Base-by-base conservation (phyloP, 2,797 vertebrate genomes). In the Psittacula echo region DNA sequence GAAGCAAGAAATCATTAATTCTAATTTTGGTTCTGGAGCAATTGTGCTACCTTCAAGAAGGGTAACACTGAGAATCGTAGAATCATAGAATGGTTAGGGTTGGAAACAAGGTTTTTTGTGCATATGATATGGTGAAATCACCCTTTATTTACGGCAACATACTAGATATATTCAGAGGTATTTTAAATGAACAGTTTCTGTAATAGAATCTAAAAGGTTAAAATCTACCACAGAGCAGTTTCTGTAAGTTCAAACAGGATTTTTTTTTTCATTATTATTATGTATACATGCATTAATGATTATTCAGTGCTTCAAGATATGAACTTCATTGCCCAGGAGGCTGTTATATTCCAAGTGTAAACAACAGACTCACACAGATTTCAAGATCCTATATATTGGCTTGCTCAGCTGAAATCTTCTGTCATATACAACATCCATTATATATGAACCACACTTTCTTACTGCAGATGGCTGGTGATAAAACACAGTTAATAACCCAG, bases 1-100 rank as follows among this genome's bases (percentile, higher is more conserved):
- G 64, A 90, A 96, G 78, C 72, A 85, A 87, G 90, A 96, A 97
- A 93, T 26, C 58, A 92, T 34, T 89, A 94, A 94, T 94, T 97
- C 88, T 87, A 70, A 81, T 90, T 95, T 93, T 84, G 78, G 64
- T 83, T 94, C 97, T 83, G 79, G n/a, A 92, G 85, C 44, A 93
- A 64, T 92, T 96, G 87, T 82, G 65, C 85, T 71, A 95, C 53
- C 79, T 85, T 81, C 64, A 92, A 97, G 65, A 79, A 91, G 65
- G 65, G 73, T 95, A 95, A 84, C 70, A 90, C 53, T 89, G 67
- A 45, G 85, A 97, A 85, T 76, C 15, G 7, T 6, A 37, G n/a
- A 60, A 60, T 37, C 56, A 37, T 17, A 60, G n/a, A 58, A 34
- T 37, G 34, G 23, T 60, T 60, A 26, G 15, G 34, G 34, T 11